A percentile compares a stretch with the other conserved stretches of the same genome.
Conservation (phyloP, 1,140 invertebrate species). For the Pachypsylla venusta region DNA sequence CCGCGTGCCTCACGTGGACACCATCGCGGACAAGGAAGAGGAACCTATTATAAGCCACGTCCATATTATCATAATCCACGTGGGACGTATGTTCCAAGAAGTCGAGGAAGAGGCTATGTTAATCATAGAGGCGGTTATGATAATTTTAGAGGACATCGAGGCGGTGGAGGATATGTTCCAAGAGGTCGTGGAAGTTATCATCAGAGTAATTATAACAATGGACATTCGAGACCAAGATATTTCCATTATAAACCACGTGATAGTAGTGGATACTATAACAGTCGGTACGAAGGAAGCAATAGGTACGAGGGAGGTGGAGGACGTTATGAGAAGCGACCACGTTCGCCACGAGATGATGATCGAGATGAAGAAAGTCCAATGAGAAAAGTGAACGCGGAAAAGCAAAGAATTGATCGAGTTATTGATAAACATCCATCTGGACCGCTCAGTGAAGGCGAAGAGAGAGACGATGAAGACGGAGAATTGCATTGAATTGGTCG, state of each 20-base stretch:
- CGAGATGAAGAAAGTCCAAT: slow-evolving; percentile 35
- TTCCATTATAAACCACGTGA: slow-evolving; percentile 15
- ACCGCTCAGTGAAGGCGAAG: slow-evolving; percentile 52
- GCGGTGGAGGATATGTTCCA: slow-evolving; percentile 11
- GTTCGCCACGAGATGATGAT: slow-evolving; percentile 36
- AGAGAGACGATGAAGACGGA: slow-evolving; percentile 45
- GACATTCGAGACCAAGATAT: slow-evolving; percentile 13
- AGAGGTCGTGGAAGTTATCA: slow-evolving; percentile 13
- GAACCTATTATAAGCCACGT: slow-evolving; percentile 20
- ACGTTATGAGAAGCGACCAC: slow-evolving; percentile 32
- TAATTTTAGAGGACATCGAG: slow-evolving; percentile 14
- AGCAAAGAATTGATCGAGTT: slow-evolving; percentile 45
- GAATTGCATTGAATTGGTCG: neutral
- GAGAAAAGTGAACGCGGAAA: slow-evolving; percentile 41
- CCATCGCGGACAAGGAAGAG: slow-evolving; percentile 7
- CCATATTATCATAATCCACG: slow-evolving; percentile 15
- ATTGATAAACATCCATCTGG: slow-evolving; percentile 38
- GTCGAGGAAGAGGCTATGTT: slow-evolving; percentile 11
- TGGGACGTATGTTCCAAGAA: slow-evolving; percentile 13
- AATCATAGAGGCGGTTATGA: slow-evolving; percentile 11
- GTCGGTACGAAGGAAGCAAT: slow-evolving; percentile 21
- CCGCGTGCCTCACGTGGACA: slow-evolving; percentile 13
- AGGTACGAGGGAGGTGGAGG: slow-evolving; percentile 26
- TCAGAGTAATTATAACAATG: slow-evolving; percentile 14
- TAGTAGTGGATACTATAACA: slow-evolving; percentile 10